Evolutionary conservation across 2,888 invertebrate species (phyloP), one percentile per base, ranked within the genome.

Genomic region (Limnephilus lunatus): DNA sequence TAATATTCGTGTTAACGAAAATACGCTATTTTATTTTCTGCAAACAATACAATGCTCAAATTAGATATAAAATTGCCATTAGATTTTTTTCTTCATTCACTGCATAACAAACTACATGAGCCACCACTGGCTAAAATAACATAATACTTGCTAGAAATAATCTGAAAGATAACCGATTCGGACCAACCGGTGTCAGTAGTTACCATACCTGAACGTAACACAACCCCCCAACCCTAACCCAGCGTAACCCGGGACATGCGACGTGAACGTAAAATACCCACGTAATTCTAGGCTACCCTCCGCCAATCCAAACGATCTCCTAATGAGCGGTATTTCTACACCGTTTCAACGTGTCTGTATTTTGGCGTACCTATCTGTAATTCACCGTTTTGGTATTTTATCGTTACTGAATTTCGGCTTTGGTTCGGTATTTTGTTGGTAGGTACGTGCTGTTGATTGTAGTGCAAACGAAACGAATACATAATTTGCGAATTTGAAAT

Each of bases 281-380:
- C 88, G 88, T 89, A 89, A 81, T 89, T 89, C 31, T 39, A 81
- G 88, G 88, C 80, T 89, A 89, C 88, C 81, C 88, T 30, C 25
- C 25, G 32, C 88, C 88, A 80, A 89, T 89, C 68, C 88, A 80
- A 89, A 89, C 35, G 4, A 44, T n/a, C 81, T 81, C 80, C n/a
- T 89, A 89, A 89, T 89, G 88, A 89, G 88, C n/a, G 88, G 35
- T 89, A 30, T 86, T 86, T 35, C 68, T 68, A 9, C n/a, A 44
- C 15, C 48, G 44, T 86, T 83, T 25, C 83, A 25, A 32, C 83
- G 9, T 32, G 25, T 83, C 25, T n/a, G 83, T 35, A 32, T 83
- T 39, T 68, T 39, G 35, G 35, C 83, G 83, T 83, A 32, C 14
- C 12, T 30, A 15, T 48, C 48, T 14, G 48, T 14, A 53, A 15